These are phyloP conservation scores for Drosophila tsacasi DNA, from an alignment of 1,140 invertebrate species.

Conservation along the genomic window DNA sequence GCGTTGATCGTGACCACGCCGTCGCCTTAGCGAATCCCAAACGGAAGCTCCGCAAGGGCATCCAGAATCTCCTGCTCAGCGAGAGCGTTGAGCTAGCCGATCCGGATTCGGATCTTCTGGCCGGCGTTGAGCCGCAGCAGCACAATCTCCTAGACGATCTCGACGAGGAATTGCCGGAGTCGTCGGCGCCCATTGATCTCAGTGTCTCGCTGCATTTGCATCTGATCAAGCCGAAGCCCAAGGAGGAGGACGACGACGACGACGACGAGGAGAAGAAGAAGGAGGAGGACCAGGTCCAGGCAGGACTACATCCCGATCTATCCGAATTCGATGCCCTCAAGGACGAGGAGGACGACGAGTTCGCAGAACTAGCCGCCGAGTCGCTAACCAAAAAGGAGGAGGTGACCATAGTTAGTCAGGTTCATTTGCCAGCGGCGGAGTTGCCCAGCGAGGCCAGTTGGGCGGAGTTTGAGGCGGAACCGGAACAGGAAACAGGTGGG, in stretches of 20 bases:
- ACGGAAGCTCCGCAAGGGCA: slow-evolving; percentile 87
- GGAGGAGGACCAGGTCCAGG: slow-evolving; percentile 4
- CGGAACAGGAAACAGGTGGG: slow-evolving; percentile 57
- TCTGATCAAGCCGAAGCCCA: slow-evolving; percentile 85
- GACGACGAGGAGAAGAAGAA: slow-evolving; percentile 51
- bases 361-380: slow-evolving; percentile 90
- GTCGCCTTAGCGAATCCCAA: slow-evolving; percentile 87
- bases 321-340: slow-evolving; percentile 86
- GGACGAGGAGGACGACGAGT: slow-evolving; percentile 89
- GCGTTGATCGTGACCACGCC: slow-evolving; percentile 88
- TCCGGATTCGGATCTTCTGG: slow-evolving; percentile 71
- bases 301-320: slow-evolving; percentile 55
- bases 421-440: slow-evolving; percentile 55
- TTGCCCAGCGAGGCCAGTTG: slow-evolving; percentile 86
- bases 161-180: slow-evolving; percentile 87
- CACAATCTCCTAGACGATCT: slow-evolving; percentile 92
- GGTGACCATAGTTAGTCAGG: slow-evolving; percentile 77
- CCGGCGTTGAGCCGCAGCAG: slow-evolving; percentile 84
- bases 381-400: slow-evolving; percentile 87
- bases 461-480: slow-evolving; percentile 87
- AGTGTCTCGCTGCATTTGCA: slow-evolving; percentile 87
- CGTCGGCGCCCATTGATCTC: slow-evolving; percentile 87
- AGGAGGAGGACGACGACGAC: slow-evolving; percentile 71
- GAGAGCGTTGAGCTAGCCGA: slow-evolving; percentile 87
- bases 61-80: slow-evolving; percentile 89